Evolutionary conservation across 2,888 invertebrate genomes (phyloP), one percentile per base, ranked within the genome.

Genomic region (Liopterus haemorrhoidalis): DNA sequence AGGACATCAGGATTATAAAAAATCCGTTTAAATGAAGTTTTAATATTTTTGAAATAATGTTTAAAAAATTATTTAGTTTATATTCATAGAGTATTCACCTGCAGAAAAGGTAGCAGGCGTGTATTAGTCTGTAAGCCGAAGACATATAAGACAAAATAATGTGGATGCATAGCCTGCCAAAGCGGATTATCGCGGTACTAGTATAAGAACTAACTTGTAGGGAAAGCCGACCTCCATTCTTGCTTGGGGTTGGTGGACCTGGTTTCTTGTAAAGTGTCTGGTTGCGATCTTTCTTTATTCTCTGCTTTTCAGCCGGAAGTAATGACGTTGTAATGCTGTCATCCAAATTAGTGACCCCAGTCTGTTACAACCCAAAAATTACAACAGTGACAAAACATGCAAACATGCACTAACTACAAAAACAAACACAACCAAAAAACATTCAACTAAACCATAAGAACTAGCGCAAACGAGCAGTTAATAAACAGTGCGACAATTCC

Each of bases 231-330:
- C 82, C 81, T 8, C 85, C 85, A 63, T 86, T 82, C 68, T 87
- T 89, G 68, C 86, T 86, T 0, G 89, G 89, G 1, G 89, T 89
- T 16, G 89, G 89, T 32, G 88, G 89, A 1, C 89, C 89, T 0
- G 89, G 89, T 59, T 80, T 82, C 71, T 86, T 87, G 63, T 89
- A 89, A 0, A 84, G 81, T 1, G 82, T 86, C 63, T 82, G 78
- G 49, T 78, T 78, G 44, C 78, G 70, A 65, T 81, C 71, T 64
- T 78, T 74, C 63, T 64, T 63, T 63, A 66, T 38, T 56, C 78
- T 53, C 57, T 72, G 69, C 41, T 70, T 71, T 14, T 69, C 55
- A 52, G 67, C 52, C 38, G 68, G 62, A 2, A 75, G 57, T 24
- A 75, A 58, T 38, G 69, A 60, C 25, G 57, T 54, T 43, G 59